These are phyloP conservation scores for Plectus sambesii DNA, from an alignment of 1,140 invertebrate genomes.

Conservation along the genomic window DNA sequence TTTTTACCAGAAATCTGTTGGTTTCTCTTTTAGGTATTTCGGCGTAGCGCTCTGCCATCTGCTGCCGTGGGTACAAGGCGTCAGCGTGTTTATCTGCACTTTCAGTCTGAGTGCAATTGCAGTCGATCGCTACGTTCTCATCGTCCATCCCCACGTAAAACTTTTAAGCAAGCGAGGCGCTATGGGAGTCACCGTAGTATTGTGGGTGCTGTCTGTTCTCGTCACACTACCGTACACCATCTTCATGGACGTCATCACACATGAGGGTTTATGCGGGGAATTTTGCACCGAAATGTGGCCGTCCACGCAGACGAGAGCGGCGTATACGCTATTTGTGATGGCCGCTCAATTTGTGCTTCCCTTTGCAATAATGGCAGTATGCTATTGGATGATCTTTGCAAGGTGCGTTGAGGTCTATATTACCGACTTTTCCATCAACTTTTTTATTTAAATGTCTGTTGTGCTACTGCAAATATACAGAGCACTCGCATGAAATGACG, in stretches of 20 bases:
- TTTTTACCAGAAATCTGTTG: too few species aligned
- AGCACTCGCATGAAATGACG: too few species aligned
- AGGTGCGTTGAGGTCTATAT: too few species aligned
- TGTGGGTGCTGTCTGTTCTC: constrained; percentile 37
- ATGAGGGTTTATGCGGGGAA: constrained; percentile 25
- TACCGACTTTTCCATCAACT: too few species aligned
- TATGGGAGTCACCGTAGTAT: constrained; percentile 19
- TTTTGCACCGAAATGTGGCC: constrained; percentile 43
- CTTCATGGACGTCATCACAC: constrained; percentile 33
- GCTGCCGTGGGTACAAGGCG: constrained; percentile 38
- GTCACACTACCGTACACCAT: constrained; percentile 39
- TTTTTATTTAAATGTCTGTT: too few species aligned
- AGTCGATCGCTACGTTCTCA: constrained; percentile 38
- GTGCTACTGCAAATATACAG: too few species aligned
- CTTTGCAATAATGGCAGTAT: constrained; percentile 33
- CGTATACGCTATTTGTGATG: constrained; percentile 42
- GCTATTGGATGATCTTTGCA: constrained; percentile 33
- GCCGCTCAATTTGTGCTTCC: constrained; percentile 42
- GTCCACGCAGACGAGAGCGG: constrained; percentile 23
- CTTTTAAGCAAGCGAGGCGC: constrained; percentile 22
- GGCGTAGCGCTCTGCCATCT: constrained; percentile 39
- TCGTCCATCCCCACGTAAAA: constrained; percentile 15
- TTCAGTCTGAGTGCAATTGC: constrained; percentile 45
- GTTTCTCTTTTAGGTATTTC: too few species aligned
- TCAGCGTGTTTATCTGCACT: constrained; percentile 44